Evolutionary conservation across 2,888 invertebrate species (phyloP).

Genomic region (Drosophila pseudotalamancana): DNA sequence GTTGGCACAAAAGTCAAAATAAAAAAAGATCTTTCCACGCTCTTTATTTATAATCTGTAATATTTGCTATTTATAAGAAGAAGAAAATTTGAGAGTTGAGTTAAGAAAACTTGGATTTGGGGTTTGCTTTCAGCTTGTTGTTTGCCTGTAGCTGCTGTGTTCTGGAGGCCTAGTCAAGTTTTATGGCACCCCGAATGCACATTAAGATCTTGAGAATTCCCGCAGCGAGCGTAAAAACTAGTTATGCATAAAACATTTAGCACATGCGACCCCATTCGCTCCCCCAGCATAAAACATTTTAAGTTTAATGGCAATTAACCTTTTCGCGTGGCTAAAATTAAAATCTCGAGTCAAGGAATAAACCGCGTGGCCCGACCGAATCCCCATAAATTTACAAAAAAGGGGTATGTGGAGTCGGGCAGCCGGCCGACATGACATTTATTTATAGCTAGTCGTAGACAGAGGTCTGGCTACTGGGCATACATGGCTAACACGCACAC

Average conservation of each 20-base stretch:
- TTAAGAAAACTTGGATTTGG: background rate
- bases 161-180: constrained; percentile 43
- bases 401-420: background rate
- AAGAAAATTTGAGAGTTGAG: constrained; percentile 17
- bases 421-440: constrained; percentile 63
- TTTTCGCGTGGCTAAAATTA: constrained; percentile 62
- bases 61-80: constrained; percentile 26
- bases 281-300: constrained; percentile 47
- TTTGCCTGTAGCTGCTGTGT: constrained; percentile 17
- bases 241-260: constrained; percentile 44
- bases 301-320: constrained; percentile 75
- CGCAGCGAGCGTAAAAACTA: constrained; percentile 55
- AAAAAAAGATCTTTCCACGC: constrained; percentile 32
- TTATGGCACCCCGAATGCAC: constrained; percentile 65
- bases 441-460: constrained; percentile 73
- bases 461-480: constrained; percentile 50
- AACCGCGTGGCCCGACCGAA: constrained; percentile 52
- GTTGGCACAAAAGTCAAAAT: constrained; percentile 33
- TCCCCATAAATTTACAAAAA: constrained; percentile 58
- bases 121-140: constrained; percentile 13
- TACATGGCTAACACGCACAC: constrained; percentile 60
- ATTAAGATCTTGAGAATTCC: constrained; percentile 70
- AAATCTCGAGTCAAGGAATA: constrained; percentile 65
- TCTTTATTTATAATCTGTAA: constrained; percentile 46
- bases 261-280: background rate